A percentile compares a stretch with the other conserved stretches of the same genome.
Evolutionary conservation across 2,797 vertebrate species (phyloP).

Genomic region (Tachyglossus aculeatus): DNA sequence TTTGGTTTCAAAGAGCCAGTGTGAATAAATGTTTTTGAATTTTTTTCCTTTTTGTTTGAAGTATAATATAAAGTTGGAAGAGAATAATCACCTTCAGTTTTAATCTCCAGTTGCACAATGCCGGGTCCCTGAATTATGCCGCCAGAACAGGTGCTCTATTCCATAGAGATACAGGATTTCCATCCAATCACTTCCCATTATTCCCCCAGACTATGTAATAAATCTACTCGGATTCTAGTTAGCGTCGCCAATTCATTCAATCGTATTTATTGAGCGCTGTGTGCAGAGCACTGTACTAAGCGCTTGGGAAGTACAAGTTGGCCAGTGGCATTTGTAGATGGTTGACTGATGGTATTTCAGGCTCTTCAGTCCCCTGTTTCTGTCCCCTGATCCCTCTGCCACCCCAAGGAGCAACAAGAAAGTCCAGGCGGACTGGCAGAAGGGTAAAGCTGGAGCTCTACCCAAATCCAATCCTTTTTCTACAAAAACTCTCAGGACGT

Average conservation of each 20-base stretch:
- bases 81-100: conserved; percentile 34
- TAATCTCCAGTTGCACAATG: conserved; percentile 28
- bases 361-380: not conserved
- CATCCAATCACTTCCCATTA: not conserved
- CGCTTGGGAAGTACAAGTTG: too few relatives aligned
- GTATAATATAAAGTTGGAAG: conserved; percentile 16
- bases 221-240: too few relatives aligned
- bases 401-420: too few relatives aligned
- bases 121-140: conserved; percentile 33
- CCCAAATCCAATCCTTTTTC: too few relatives aligned
- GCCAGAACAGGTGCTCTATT: not conserved
- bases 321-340: not conserved
- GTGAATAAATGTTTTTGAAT: conserved; percentile 49
- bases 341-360: not conserved
- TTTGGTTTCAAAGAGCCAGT: conserved; percentile 39
- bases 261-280: too few relatives aligned
- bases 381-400: too few relatives aligned
- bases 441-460: too few relatives aligned
- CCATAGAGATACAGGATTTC: conserved; percentile 9
- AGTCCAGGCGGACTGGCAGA: too few relatives aligned
- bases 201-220: not conserved
- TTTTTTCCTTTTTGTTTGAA: conserved; percentile 46
- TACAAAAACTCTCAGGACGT: too few relatives aligned
- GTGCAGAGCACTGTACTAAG: too few relatives aligned
- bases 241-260: too few relatives aligned